phyloP scores from a whole-genome alignment of 2,888 invertebrate genomes.

The Drosophila bunnanda region DNA sequence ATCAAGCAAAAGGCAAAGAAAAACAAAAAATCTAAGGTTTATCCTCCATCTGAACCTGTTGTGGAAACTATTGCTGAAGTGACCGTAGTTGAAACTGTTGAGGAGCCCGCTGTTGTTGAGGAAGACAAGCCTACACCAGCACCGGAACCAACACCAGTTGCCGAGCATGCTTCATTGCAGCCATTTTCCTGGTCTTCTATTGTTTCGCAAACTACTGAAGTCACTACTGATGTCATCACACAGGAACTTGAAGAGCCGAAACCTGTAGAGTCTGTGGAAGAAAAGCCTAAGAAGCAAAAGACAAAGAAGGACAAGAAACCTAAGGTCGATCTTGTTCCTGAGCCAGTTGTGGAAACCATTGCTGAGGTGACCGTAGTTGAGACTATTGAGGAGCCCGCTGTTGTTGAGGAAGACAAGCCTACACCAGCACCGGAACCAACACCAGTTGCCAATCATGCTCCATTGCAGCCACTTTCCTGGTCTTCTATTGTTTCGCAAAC shows the following conservation, averaged over 20 bases:
- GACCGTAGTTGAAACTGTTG: constrained; percentile 1
- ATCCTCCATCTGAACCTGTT: neutral
- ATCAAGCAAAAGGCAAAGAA: constrained; percentile 54
- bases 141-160: constrained; percentile 12
- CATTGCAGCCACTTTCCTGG: constrained; percentile 46
- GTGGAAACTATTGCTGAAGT: constrained; percentile 14
- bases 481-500: constrained; percentile 59
- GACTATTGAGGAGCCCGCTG: neutral
- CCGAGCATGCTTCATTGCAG: neutral
- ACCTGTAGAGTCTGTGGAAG: neutral
- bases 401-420: too few relatives aligned
- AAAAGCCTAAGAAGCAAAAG: constrained; percentile 42
- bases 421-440: too few relatives aligned
- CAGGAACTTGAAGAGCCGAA: neutral
- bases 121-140: constrained; percentile 1
- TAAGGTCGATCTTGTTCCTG: neutral
- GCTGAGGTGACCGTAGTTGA: constrained; percentile 3
- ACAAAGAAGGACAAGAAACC: constrained; percentile 53
- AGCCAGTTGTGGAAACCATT: neutral
- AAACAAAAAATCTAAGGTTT: constrained; percentile 39
- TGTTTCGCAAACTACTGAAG: constrained; percentile 41
- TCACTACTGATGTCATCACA: neutral
- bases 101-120: neutral
- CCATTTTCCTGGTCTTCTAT: constrained; percentile 49
- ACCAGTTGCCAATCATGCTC: neutral